Conservation (phyloP, 2,888 invertebrate genomes). For the Hymenopus coronatus region DNA sequence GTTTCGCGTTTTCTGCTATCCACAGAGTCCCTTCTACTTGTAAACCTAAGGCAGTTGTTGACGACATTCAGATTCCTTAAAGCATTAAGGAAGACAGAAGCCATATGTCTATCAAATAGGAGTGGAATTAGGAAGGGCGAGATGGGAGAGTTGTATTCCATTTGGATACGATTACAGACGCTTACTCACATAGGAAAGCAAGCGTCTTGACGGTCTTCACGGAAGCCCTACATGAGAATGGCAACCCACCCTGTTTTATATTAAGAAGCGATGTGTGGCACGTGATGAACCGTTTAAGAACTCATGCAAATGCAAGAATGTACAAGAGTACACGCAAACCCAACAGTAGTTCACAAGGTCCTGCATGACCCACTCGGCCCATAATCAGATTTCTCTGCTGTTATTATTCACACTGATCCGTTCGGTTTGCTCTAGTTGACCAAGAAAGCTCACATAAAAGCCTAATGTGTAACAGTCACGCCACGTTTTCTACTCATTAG, state of each 20-base stretch:
- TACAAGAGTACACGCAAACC: neutral
- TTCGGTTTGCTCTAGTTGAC: too few relatives aligned
- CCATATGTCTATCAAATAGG: slow-evolving; percentile 26
- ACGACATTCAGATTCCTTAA: neutral
- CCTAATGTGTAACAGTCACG: too few relatives aligned
- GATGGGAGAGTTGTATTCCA: slow-evolving; percentile 8
- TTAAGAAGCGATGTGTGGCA: neutral
- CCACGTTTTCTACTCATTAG: too few relatives aligned
- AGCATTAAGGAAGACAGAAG: slow-evolving; percentile 14
- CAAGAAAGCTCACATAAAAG: too few relatives aligned
- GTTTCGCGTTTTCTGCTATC: too few relatives aligned
- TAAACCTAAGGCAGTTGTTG: neutral
- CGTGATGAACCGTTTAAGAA: neutral
- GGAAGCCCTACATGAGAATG: neutral
- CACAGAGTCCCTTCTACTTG: too few relatives aligned
- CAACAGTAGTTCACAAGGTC: neutral
- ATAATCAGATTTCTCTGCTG: too few relatives aligned
- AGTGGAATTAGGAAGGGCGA: slow-evolving; percentile 7
- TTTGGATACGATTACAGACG: slow-evolving; percentile 18
- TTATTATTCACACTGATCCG: too few relatives aligned
- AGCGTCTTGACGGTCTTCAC: slow-evolving; percentile 8
- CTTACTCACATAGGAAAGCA: slow-evolving; percentile 7
- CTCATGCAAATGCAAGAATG: neutral
- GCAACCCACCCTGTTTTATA: neutral
- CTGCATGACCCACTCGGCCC: neutral